Evolutionary conservation across 2,797 vertebrate genomes (phyloP), one percentile per base, ranked within the genome.

Genomic region (Mionectes olivaceus): DNA sequence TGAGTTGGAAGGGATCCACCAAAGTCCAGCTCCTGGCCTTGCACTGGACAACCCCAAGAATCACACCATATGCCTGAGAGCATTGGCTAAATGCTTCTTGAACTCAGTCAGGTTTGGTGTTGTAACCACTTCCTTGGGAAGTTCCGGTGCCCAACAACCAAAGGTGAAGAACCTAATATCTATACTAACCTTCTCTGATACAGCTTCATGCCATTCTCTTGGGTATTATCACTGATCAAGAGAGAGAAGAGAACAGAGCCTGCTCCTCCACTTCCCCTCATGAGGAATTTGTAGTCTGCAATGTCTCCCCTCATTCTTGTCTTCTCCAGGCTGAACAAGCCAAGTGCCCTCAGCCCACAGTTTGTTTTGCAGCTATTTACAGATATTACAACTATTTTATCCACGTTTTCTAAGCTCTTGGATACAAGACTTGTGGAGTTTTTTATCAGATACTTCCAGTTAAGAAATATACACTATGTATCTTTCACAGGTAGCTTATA

Each of bases 201-300:
- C 3, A 63, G 4, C 6, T 44, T 70, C 19, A 22, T 39, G 8
- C 15, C 7, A 4, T 50, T 83, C 0, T 1, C 27, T 56, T 0
- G 0, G 23, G 3, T 63, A 11, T n/a, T 63, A 37, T 41, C 47
- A 60, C 25, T 35, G n/a, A 30, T 33, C 8, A 22, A 0, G 1
- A 57, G 19, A 50, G 13, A 24, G 15, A 37, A 61, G 13, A 69
- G 23, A 63, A 7, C 23, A 89, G 4, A 87, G 13, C 37, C 13
- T 43, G 23, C 24, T 17, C 9, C 8, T n/a, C 10, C 3, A 22
- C 24, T 77, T 46, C 7, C 3, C 23, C 23, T 46, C 13, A 9
- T 52, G 41, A 70, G 13, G 5, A 57, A 44, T 9, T 63, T 50
- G 9, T 30, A 32, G 19, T 39, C 24, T 3, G 21, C 9, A 37